Conservation (phyloP, 1,140 invertebrate genomes). For the Pteromalus puparum region DNA sequence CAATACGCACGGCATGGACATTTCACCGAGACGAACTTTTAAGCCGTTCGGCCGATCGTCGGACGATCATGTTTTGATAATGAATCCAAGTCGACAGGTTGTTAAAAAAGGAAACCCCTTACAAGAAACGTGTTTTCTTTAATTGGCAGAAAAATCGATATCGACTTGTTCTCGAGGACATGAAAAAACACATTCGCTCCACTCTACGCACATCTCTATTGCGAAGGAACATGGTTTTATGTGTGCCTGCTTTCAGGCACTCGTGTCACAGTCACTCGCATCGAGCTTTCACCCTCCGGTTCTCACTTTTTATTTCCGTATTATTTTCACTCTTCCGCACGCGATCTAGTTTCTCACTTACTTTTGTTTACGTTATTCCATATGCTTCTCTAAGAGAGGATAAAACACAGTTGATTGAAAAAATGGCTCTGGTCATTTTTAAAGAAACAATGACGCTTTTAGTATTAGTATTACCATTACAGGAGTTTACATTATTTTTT, state of each 20-base stretch:
- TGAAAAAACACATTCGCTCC: slow-evolving; percentile 44
- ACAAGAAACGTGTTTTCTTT: slow-evolving; percentile 60
- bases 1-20: background rate
- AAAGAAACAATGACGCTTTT: background rate
- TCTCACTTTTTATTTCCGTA: slow-evolving; percentile 20
- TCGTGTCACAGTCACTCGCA: slow-evolving; percentile 24
- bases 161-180: slow-evolving; percentile 59
- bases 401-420: slow-evolving; percentile 16
- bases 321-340: slow-evolving; percentile 21
- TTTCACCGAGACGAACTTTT: background rate
- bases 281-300: slow-evolving; percentile 20
- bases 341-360: slow-evolving; percentile 30
- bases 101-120: slow-evolving; percentile 60
- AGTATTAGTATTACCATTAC: background rate
- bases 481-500: background rate
- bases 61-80: background rate
- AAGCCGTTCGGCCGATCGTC: slow-evolving; percentile 20
- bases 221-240: slow-evolving; percentile 48
- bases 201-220: slow-evolving; percentile 24
- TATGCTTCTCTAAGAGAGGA: background rate
- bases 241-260: slow-evolving; percentile 33
- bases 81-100: slow-evolving; percentile 57
- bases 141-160: slow-evolving; percentile 63
- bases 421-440: slow-evolving; percentile 8
- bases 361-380: slow-evolving; percentile 14